Evolutionary conservation across 1,140 invertebrate genomes (phyloP).

Genomic region (Nebria ingens): DNA sequence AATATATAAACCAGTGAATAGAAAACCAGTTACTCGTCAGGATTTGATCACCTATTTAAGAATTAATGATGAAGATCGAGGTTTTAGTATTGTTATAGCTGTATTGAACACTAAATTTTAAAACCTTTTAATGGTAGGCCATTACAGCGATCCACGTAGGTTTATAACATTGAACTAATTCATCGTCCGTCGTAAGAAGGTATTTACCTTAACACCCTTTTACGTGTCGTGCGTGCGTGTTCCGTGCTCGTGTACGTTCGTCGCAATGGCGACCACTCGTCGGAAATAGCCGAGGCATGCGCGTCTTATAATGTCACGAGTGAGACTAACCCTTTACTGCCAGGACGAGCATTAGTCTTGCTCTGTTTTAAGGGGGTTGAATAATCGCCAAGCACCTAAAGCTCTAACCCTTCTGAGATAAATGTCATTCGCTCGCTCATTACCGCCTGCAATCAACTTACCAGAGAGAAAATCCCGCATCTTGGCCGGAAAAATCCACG

Average conservation of each 20-base stretch:
- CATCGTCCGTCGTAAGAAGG: slow-evolving; percentile 18
- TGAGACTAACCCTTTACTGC: slow-evolving; percentile 22
- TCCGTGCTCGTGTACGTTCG: background rate
- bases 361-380: slow-evolving; percentile 26
- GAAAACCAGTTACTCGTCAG: background rate
- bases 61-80: background rate
- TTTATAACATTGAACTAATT: slow-evolving; percentile 18
- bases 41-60: background rate
- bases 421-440: slow-evolving; percentile 27
- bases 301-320: background rate
- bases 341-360: slow-evolving; percentile 24
- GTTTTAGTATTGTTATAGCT: background rate
- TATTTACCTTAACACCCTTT: slow-evolving; percentile 14
- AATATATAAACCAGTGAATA: too few species aligned
- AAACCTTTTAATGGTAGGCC: slow-evolving; percentile 15
- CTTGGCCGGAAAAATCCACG: slow-evolving; percentile 24
- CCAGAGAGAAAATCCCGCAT: slow-evolving; percentile 19
- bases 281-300: background rate
- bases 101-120: background rate
- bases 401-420: slow-evolving; percentile 26
- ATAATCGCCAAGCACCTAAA: slow-evolving; percentile 23
- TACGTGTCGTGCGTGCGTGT: slow-evolving; percentile 9
- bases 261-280: background rate
- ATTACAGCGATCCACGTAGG: slow-evolving; percentile 18
- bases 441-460: slow-evolving; percentile 24